Percentiles rank a stretch among this genome's conserved stretches.
phyloP scores from a whole-genome alignment of 2,888 invertebrate genomes.

The Lamellibrachia satsuma region DNA sequence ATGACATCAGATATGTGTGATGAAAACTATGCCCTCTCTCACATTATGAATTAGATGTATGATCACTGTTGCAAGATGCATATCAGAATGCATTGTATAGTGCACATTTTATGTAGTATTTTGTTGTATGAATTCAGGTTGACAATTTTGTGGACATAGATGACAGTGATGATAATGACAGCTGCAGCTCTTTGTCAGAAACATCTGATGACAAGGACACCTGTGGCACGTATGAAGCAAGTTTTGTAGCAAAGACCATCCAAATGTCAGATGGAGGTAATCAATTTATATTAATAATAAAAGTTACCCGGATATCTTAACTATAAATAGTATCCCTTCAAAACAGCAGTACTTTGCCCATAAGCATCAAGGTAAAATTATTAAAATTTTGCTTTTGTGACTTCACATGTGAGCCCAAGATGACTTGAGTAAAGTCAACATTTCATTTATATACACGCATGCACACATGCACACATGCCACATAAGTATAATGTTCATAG shows the following conservation, averaged over 20 bases:
- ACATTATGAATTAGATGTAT: background rate
- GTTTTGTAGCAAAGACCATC: background rate
- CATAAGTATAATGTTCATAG: too few species aligned
- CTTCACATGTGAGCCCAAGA: background rate
- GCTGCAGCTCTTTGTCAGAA: background rate
- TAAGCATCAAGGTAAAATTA: too few species aligned
- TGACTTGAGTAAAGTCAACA: background rate
- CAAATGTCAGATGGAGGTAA: background rate
- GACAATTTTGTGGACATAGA: background rate
- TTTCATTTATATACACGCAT: background rate
- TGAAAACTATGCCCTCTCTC: background rate
- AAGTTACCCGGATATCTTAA: background rate
- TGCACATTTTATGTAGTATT: background rate
- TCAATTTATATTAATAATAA: background rate
- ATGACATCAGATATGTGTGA: background rate
- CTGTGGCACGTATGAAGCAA: background rate
- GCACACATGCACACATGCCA: background rate
- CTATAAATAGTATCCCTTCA: background rate
- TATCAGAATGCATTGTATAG: background rate
- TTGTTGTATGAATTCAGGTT: background rate
- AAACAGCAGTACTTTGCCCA: background rate
- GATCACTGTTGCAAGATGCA: background rate
- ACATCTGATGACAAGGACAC: background rate
- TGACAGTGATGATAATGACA: background rate
- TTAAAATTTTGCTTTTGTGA: background rate